Conservation (phyloP, 2,888 invertebrate genomes). For the Pterostichus niger region DNA sequence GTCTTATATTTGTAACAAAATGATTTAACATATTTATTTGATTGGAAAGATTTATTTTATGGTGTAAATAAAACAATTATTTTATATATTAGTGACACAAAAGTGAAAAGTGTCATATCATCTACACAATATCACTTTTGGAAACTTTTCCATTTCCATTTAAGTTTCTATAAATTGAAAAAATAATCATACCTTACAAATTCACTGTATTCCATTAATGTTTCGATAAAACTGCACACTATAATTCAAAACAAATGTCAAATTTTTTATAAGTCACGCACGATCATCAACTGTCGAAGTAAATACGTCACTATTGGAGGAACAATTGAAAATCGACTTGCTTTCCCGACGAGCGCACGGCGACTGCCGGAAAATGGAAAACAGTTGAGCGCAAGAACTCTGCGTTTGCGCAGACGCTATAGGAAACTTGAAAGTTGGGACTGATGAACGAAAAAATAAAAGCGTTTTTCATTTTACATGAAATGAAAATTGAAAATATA, state of each 20-base stretch:
- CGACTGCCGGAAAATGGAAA: constrained; percentile 19
- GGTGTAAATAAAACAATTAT: background rate
- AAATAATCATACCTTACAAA: background rate
- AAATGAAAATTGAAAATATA: too few species aligned
- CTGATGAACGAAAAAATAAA: background rate
- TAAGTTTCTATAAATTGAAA: background rate
- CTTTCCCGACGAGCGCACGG: constrained; percentile 35
- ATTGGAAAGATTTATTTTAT: too few species aligned
- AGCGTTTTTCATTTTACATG: too few species aligned
- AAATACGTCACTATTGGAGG: background rate
- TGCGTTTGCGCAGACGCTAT: background rate
- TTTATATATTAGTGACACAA: background rate
- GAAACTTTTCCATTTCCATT: constrained; percentile 23
- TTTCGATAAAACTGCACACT: constrained; percentile 5
- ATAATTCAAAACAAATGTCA: constrained; percentile 36
- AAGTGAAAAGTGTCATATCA: constrained; percentile 12
- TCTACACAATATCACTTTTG: background rate
- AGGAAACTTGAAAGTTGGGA: constrained; percentile 1
- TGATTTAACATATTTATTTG: too few species aligned
- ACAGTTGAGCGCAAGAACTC: constrained; percentile 20
- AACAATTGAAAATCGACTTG: constrained; percentile 2
- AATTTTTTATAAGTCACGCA: constrained; percentile 2
- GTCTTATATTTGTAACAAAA: too few species aligned
- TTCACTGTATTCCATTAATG: constrained; percentile 37
- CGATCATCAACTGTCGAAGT: constrained; percentile 10